Percentiles rank a stretch among this genome's conserved stretches.
Evolutionary conservation across 92 coral and sea anemone genomes (phyloP).

Genomic region (Epizoanthus fatuus): DNA sequence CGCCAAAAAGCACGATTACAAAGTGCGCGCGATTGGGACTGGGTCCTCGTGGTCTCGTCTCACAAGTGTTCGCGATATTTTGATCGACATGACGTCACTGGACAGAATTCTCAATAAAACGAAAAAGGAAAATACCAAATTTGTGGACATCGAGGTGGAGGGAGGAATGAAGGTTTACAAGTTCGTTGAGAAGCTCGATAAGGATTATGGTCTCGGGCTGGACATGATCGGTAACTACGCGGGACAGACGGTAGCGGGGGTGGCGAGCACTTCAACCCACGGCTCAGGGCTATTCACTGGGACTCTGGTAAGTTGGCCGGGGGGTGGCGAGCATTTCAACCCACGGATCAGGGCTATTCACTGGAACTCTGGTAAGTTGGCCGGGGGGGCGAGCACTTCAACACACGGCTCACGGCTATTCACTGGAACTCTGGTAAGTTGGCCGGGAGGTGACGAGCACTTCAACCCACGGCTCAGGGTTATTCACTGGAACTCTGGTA

Average conservation of each 20-base stretch:
- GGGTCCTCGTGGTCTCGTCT: slow-evolving; percentile 87
- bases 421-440: slow-evolving; percentile 46
- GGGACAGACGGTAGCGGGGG: slow-evolving; percentile 84
- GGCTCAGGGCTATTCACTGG: slow-evolving; percentile 53
- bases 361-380: not conserved
- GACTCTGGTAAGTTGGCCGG: slow-evolving; percentile 58
- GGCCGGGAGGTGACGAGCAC: not conserved
- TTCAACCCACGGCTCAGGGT: too few species aligned
- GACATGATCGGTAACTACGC: slow-evolving; percentile 82
- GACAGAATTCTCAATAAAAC: slow-evolving; percentile 76
- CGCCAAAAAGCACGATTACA: slow-evolving; percentile 72
- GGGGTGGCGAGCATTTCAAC: too few species aligned
- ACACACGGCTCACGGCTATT: slow-evolving; percentile 4
- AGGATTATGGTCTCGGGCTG: slow-evolving; percentile 69
- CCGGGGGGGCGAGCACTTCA: too few species aligned
- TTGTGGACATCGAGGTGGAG: slow-evolving; percentile 75
- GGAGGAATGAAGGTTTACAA: slow-evolving; percentile 73
- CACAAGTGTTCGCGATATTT: slow-evolving; percentile 79
- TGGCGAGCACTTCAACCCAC: too few species aligned
- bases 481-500: too few species aligned
- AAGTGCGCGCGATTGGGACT: slow-evolving; percentile 80
- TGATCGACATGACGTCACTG: slow-evolving; percentile 77
- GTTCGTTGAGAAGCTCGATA: slow-evolving; percentile 72
- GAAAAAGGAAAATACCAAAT: slow-evolving; percentile 56
- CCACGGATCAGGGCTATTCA: slow-evolving; percentile 6